Percentiles rank a stretch among this genome's conserved stretches.
phyloP scores from a whole-genome alignment of 2,888 invertebrate species.

The Coelogynopora nodosa region DNA sequence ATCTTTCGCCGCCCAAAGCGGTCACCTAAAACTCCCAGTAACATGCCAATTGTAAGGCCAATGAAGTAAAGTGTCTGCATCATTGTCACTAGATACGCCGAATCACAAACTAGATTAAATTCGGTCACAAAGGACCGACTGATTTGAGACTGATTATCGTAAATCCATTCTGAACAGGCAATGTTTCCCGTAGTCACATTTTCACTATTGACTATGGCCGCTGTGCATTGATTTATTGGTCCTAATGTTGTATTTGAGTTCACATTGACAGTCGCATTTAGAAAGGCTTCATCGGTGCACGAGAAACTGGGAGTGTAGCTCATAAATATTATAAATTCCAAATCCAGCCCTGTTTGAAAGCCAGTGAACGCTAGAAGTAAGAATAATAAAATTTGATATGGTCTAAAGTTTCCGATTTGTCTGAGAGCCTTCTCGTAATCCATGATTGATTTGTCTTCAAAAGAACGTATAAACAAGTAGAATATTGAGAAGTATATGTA shows the following conservation, averaged over 20 bases:
- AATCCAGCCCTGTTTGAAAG: background rate
- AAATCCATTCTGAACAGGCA: conserved; percentile 24
- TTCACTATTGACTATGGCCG: background rate
- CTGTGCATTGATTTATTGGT: background rate
- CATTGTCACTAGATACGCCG: background rate
- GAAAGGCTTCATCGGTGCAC: background rate
- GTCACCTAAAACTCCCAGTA: conserved; percentile 33
- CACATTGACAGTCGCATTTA: background rate
- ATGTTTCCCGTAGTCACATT: background rate
- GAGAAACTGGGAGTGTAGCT: background rate
- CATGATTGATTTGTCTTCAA: too few species aligned
- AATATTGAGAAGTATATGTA: too few species aligned
- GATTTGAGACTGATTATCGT: conserved; percentile 21
- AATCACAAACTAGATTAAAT: conserved; percentile 37
- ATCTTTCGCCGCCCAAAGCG: conserved; percentile 37
- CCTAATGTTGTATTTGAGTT: background rate
- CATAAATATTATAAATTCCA: background rate
- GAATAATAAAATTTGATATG: background rate
- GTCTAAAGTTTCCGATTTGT: background rate
- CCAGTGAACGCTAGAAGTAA: background rate
- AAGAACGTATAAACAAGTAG: too few species aligned
- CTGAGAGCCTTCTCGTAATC: background rate
- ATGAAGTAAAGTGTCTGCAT: conserved; percentile 24
- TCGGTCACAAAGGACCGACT: conserved; percentile 38
- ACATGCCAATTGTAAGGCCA: conserved; percentile 35